Base-by-base conservation (phyloP, 37 sponge, comb jelly and placozoan genomes). In the Oopsacas minuta region DNA sequence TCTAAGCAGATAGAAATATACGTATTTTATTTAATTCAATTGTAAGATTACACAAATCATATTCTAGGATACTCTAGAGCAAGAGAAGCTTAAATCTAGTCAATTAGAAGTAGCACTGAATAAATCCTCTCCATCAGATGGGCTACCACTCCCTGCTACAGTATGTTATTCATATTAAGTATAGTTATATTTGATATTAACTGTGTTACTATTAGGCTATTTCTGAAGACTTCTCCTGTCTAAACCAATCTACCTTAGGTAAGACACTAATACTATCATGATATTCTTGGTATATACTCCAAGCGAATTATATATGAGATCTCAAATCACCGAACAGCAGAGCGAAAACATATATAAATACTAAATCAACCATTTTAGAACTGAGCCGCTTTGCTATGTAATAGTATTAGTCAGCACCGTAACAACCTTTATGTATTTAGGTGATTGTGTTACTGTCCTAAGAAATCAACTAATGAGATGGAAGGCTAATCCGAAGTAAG, bases 171-270 rank as follows among this genome's bases (percentile, higher is more conserved):
- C 49, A 42, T 42, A 42, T 42, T 8, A 17, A 42, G 12, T 42
- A 15, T 42, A 42, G 15, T 42, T n/a, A 42, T 8, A 8, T 42
- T 42, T 42, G 49, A 17, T 42, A 42, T 42, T 42, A 8, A 17
- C 49, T 42, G n/a, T n/a, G n/a, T 15, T 15, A 42, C 49, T 42
- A 8, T 32, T 12, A 61, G 75, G 75, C 75, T 25, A 61, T 12
- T 34, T 61, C 75, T 7, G 75, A 61, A n/a, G 75, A 61, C 30
- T 61, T 61, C 75, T 61, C 75, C 30, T 61, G 75, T n/a, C 75
- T 61, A 3, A 61, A 61, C 75, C 75, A 61, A 12, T n/a, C 75
- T 61, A 61, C 75, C 28, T 34, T 61, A 10, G 22, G 75, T 61
- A 61, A 61, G 75, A 8, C n/a, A n/a, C n/a, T n/a, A n/a, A n/a